These are phyloP conservation scores for Triplophysa rosa DNA, from an alignment of 2,113 vertebrate species.

Conservation along the genomic window DNA sequence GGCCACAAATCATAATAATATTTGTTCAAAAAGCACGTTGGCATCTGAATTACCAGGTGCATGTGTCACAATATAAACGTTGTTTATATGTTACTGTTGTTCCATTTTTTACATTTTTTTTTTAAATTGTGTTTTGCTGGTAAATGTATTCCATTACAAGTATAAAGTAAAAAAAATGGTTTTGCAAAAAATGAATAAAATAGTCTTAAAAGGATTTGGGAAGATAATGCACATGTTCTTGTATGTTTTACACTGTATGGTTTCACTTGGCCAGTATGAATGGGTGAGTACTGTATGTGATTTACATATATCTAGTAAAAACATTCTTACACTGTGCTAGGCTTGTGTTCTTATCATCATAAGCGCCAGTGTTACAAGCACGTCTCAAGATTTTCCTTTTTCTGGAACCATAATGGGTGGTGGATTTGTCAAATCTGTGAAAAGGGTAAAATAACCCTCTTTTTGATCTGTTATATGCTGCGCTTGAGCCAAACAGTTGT, in stretches of 20 bases:
- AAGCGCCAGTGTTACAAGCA: not conserved
- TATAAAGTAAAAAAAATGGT: too few relatives aligned
- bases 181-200: too few relatives aligned
- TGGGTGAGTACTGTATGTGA: not conserved
- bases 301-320: not conserved
- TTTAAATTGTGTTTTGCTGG: too few relatives aligned
- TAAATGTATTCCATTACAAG: too few relatives aligned
- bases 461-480: constrained; percentile 47
- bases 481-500: constrained; percentile 39
- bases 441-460: constrained; percentile 48
- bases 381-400: not conserved
- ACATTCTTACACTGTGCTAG: not conserved
- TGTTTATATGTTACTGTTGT: not conserved
- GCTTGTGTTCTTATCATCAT: not conserved
- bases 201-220: too few relatives aligned
- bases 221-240: too few relatives aligned
- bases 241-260: too few relatives aligned
- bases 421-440: constrained; percentile 30
- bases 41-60: constrained; percentile 3
- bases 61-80: too few relatives aligned
- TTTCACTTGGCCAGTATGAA: too few relatives aligned
- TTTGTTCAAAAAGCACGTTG: constrained; percentile 55
- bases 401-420: not conserved
- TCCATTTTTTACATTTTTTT: not conserved
- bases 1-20: constrained; percentile 61